These are phyloP conservation scores for Brachionus calyciflorus DNA, from an alignment of 1,140 invertebrate genomes.

Conservation along the genomic window DNA sequence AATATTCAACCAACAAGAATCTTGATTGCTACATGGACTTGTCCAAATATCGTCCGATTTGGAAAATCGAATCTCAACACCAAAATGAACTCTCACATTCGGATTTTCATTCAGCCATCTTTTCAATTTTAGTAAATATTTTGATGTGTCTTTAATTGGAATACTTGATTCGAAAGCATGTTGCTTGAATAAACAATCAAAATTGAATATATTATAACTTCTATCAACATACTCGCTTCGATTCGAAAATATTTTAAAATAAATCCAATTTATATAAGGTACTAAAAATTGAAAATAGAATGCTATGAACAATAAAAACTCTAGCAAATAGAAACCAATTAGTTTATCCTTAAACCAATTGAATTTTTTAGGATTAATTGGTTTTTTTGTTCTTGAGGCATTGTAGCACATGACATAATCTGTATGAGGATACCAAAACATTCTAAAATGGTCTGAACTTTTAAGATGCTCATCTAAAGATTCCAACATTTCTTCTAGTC, in stretches of 20 bases:
- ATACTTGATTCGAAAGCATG: conserved; percentile 60
- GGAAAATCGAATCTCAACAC: conserved; percentile 57
- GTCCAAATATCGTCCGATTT: conserved; percentile 56
- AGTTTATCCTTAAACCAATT: conserved; percentile 54
- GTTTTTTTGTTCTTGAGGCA: conserved; percentile 51
- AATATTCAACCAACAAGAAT: conserved; percentile 60
- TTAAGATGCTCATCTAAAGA: conserved; percentile 3
- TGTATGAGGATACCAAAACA: conserved; percentile 60
- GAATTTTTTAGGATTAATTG: conserved; percentile 49
- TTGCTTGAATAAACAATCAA: conserved; percentile 59
- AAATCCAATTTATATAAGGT: conserved; percentile 53
- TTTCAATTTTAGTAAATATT: conserved; percentile 53
- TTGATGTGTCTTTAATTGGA: conserved; percentile 54
- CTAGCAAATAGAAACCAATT: conserved; percentile 55
- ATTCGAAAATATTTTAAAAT: conserved; percentile 51
- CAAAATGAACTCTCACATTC: conserved; percentile 54
- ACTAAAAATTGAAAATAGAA: conserved; percentile 51
- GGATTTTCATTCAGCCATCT: conserved; percentile 52
- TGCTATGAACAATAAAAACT: conserved; percentile 54
- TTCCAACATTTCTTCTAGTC: conserved; percentile 52
- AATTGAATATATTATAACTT: conserved; percentile 57
- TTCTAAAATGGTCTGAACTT: conserved; percentile 57
- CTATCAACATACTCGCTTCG: conserved; percentile 50
- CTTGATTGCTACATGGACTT: conserved; percentile 54
- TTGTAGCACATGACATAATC: conserved; percentile 54